Evolutionary conservation across 2,113 vertebrate genomes (phyloP).

Genomic region (Mormoops blainvillei): DNA sequence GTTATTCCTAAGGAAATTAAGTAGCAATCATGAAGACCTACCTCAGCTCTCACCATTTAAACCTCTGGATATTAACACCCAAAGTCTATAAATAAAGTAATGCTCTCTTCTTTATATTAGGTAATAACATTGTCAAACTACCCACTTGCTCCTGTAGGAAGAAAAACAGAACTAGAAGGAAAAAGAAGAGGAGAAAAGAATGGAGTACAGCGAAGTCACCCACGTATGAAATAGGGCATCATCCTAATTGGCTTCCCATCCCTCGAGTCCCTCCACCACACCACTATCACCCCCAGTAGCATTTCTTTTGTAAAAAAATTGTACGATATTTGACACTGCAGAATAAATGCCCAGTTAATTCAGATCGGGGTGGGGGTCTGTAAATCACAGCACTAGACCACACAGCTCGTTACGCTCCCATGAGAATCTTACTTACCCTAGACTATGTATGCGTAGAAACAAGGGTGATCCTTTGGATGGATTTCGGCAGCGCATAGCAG

Average conservation of each 20-base stretch:
- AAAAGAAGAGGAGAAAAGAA: not conserved
- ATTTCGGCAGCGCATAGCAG: not conserved
- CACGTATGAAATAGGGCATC: not conserved
- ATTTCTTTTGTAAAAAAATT: not conserved
- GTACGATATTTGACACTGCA: not conserved
- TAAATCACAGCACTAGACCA: not conserved
- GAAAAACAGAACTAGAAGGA: not conserved
- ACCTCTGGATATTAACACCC: not conserved
- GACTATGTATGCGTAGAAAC: not conserved
- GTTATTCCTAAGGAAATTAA: constrained; percentile 51
- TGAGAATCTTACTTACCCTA: not conserved
- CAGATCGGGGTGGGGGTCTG: not conserved
- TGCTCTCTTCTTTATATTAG: not conserved
- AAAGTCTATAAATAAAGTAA: constrained; percentile 25
- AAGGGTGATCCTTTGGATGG: not conserved
- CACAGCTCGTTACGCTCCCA: rapidly evolving
- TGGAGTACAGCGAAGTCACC: not conserved
- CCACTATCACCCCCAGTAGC: no score
- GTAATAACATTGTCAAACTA: constrained; percentile 13
- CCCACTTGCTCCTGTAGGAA: not conserved
- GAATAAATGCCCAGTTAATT: not conserved
- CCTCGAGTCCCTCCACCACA: not conserved
- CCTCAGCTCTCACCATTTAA: constrained; percentile 29
- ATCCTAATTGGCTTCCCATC: not conserved
- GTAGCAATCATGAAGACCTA: not conserved